Evolutionary conservation across 2,113 vertebrate genomes (phyloP).

Genomic region (Prochilodus magdalenae): DNA sequence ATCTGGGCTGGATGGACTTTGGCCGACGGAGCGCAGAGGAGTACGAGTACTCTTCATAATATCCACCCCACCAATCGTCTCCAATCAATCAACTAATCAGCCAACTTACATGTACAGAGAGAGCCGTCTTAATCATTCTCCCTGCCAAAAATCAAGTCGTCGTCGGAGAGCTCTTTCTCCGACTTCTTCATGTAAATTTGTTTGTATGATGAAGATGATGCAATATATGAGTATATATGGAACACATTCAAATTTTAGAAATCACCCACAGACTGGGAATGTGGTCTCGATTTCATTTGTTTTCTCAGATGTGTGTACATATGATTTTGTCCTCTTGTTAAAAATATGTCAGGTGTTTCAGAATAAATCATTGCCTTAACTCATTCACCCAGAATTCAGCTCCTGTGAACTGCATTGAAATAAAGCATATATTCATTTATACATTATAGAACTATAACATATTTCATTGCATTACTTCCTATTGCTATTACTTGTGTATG

Average conservation of each 20-base stretch:
- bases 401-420: neutral
- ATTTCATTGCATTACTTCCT: neutral
- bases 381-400: constrained; percentile 29
- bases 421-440: neutral
- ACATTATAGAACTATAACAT: neutral
- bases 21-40: constrained; percentile 93
- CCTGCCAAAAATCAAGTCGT: constrained; percentile 62
- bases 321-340: constrained; percentile 19
- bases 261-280: constrained; percentile 50
- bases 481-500: neutral
- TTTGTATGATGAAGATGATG: constrained; percentile 72
- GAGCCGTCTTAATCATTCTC: constrained; percentile 55
- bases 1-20: constrained; percentile 99
- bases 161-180: constrained; percentile 68
- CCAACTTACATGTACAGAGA: constrained; percentile 65
- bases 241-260: constrained; percentile 55
- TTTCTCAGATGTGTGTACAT: constrained; percentile 41
- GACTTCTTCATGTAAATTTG: constrained; percentile 74
- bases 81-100: constrained; percentile 25
- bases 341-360: constrained; percentile 40
- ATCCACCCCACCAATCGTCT: constrained; percentile 29
- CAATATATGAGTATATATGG: constrained; percentile 61
- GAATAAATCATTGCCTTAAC: constrained; percentile 57
- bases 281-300: constrained; percentile 65
- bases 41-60: constrained; percentile 89